Base-by-base conservation (phyloP, 2,113 vertebrate species). In the Takifugu bimaculatus region DNA sequence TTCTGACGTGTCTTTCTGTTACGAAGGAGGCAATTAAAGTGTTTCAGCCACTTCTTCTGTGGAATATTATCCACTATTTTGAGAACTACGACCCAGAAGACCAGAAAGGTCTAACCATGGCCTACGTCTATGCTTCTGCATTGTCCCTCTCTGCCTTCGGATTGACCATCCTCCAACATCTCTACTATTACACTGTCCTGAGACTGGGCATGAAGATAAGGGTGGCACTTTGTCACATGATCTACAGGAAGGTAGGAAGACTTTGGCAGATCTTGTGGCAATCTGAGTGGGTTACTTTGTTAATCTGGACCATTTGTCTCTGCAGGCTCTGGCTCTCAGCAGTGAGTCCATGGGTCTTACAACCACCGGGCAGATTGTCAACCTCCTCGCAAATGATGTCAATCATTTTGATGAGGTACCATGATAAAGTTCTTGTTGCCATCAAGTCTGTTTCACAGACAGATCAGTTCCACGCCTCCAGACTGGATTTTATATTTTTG, bases 311-410 rank as follows among this genome's bases (percentile, higher is more conserved):
- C 4, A 11, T 2, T 51, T 51, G 4, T 53, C 4, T 47, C 45
- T 13, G 13, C 15, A 99, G 97, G 93, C 96, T 0, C 91, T 99
- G 70, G 85, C 90, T 73, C 91, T 99, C 71, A 98, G 91, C 85
- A 95, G 91, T 1, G 10, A 54, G 11, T 95, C 96, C 27, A 92
- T 97, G 93, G 88, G 90, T 44, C 92, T 96, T 85, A 99, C 96
- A 6, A 98, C 96, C 71, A 96, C 95, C 0, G 97, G 97, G 49
- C 97, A 99, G 72, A 97, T 98, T 29, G 95, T 99, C 64, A 99
- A 99, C 71, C 93, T 99, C 26, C 90, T 99, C 5, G 97, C 97
- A 59, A 98, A 97, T 0, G 96, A 98, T 4, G 94, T 96, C 74
- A 95, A 94, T 81, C 94, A 92, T 68, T 98, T 97, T 64, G 94